A percentile compares a stretch with the other conserved stretches of the same genome.
These are phyloP conservation scores for Sussaba pulchella DNA, from an alignment of 2,888 invertebrate genomes.

Conservation along the genomic window DNA sequence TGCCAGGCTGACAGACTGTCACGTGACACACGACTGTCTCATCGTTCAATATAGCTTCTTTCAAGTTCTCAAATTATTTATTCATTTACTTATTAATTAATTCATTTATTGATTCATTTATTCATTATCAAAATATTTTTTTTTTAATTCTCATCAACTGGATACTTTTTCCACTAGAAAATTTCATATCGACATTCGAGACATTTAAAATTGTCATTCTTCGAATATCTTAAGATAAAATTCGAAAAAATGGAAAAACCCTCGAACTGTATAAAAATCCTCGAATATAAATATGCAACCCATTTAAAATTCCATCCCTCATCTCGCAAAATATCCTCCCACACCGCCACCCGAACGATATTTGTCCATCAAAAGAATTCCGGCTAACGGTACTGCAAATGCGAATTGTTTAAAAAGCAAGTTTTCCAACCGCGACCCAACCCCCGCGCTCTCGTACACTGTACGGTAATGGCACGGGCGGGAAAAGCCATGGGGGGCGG, in stretches of 20 bases:
- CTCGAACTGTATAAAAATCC: too few relatives aligned
- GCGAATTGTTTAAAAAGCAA: neutral
- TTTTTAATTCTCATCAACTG: neutral
- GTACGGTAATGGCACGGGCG: conserved; percentile 17
- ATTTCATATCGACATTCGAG: conserved; percentile 9
- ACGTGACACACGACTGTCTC: conserved; percentile 33
- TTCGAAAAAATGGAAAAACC: too few relatives aligned
- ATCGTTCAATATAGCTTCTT: neutral
- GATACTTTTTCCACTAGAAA: neutral
- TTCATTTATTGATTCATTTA: neutral
- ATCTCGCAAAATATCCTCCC: conserved; percentile 2
- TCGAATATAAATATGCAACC: too few relatives aligned
- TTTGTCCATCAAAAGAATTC: neutral
- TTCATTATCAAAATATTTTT: neutral
- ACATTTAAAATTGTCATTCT: too few relatives aligned
- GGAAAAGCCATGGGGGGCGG: neutral
- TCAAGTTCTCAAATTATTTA: neutral
- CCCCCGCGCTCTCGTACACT: neutral
- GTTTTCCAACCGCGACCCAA: conserved; percentile 6
- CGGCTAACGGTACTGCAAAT: neutral
- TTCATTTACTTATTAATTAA: neutral
- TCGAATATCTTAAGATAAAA: too few relatives aligned
- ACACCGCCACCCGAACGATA: neutral
- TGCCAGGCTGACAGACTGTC: conserved; percentile 58
- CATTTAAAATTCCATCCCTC: too few relatives aligned